Evolutionary conservation across 2,888 invertebrate species (phyloP).

Genomic region (Liopterus haemorrhoidalis): DNA sequence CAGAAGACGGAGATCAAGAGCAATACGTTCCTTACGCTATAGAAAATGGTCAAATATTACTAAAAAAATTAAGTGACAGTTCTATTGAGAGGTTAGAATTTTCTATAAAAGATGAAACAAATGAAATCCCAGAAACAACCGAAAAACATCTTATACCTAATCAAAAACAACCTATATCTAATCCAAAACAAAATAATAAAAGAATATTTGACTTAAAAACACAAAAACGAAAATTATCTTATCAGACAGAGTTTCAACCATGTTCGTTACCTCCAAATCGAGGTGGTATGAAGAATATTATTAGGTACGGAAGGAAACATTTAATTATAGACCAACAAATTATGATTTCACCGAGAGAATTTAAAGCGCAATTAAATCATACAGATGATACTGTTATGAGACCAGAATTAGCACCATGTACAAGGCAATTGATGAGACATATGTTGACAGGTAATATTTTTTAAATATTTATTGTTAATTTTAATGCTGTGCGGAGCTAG

Average conservation of each 20-base stretch:
- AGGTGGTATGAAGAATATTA: slow-evolving; percentile 6
- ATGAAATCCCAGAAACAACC: background rate
- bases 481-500: no score
- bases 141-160: background rate
- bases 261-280: slow-evolving; percentile 1
- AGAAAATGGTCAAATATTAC: slow-evolving; percentile 10
- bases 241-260: slow-evolving; percentile 6
- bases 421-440: slow-evolving; percentile 16
- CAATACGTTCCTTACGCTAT: slow-evolving; percentile 10
- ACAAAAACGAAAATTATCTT: slow-evolving; percentile 11
- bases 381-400: slow-evolving; percentile 19
- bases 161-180: no score
- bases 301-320: slow-evolving; percentile 11
- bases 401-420: slow-evolving; percentile 14
- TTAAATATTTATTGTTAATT: no score
- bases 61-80: slow-evolving; percentile 1
- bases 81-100: background rate
- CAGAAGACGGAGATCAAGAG: slow-evolving; percentile 6
- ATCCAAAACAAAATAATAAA: slow-evolving; percentile 1
- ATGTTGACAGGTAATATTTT: no score
- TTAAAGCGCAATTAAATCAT: slow-evolving; percentile 25
- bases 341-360: slow-evolving; percentile 18
- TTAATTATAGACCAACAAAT: slow-evolving; percentile 24
- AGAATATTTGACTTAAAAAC: slow-evolving; percentile 11
- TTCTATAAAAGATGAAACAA: background rate